Evolutionary conservation across 2,113 vertebrate genomes (phyloP), one percentile per base, ranked within the genome.

Genomic region (Lates calcarifer): DNA sequence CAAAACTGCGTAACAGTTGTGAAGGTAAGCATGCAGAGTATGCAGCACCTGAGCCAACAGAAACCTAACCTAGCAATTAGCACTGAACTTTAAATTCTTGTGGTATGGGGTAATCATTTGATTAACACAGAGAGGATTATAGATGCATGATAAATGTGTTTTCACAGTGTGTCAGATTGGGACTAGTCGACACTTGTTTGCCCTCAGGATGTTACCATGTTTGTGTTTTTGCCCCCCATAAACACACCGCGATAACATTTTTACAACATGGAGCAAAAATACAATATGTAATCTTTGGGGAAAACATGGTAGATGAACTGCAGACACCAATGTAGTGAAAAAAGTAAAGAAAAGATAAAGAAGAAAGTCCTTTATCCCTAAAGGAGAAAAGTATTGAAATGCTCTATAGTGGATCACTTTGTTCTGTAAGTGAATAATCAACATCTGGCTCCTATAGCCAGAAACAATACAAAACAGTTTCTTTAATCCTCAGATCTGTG

Each of bases 21-120:
- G 80, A 85, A 88, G 88, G 81, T 84, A 91, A 90, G 88, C 91
- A 92, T 86, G 87, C 83, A 17, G 89, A 70, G 83, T 87, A 92
- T 92, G 91, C 79, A 74, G 83, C 87, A 82, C 86, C 87, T 87
- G 85, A 89, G 94, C 93, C 93, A 94, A 95, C 87, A 90, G 86
- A 91, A 93, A 91, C 89, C 90, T 86, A 84, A 94, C 92, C 93
- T 86, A 82, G 85, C 88, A 94, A 94, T 94, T 94, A 94, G 83
- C 66, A 35, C 85, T 74, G 51, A 87, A 87, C 87, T 91, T 63
- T 26, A 73, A 90, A 93, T 94, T 94, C 91, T 91, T 68, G 55
- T 82, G 89, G 87, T 87, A 89, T 91, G 83, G 90, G 77, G 90
- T 92, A 94, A 94, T 93, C 83, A 87, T 92, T 92, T 93, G 90